Base-by-base conservation (phyloP, 1,140 invertebrate genomes). In the Ceratina calcarata region DNA sequence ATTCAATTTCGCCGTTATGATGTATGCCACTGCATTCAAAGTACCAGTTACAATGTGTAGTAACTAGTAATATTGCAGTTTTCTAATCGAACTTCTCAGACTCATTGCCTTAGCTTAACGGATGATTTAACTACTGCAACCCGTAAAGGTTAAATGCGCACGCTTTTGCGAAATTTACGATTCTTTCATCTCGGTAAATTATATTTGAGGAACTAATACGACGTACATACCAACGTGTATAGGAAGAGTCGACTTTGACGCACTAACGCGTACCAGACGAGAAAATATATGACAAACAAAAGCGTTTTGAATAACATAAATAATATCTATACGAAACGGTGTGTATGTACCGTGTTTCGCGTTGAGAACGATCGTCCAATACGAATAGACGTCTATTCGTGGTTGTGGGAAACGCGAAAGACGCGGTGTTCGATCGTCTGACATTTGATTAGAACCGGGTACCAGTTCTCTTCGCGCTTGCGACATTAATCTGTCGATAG, bases 231-330 rank as follows among this genome's bases (percentile, higher is more conserved):
- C 32, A 37, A 6, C 32, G 37, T 45, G 49, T 51, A 67, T 4
- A 22, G 7, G 7, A 24, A 3, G n/a, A 4, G 18, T n/a, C 45
- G 20, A 51, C 65, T 67, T 51, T 20, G 6, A 16, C 1, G 2
- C 15, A 13, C 10, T 18, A 67, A 49, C 22, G 18, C 2, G 13
- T n/a, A 1, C 20, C 6, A 22, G 4, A 12, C 53, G 13, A 37
- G 68, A 70, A 70, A 37, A 22, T 57, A 22, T 37, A 10, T 57
- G 53, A 70, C 27, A 70, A 70, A 57, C 57, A 51, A 57, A 70
- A n/a, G 18, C 27, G 4, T 57, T 57, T 32, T 27, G n/a, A 51
- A 16, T 55, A 55, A 12, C 20, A 15, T 16, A 32, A 55, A 27
- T 15, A 55, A 69, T 13, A 24, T 32, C 37, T 45, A 10, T 10